phyloP scores from a whole-genome alignment of 2,113 vertebrate genomes.

The Agapornis roseicollis region DNA sequence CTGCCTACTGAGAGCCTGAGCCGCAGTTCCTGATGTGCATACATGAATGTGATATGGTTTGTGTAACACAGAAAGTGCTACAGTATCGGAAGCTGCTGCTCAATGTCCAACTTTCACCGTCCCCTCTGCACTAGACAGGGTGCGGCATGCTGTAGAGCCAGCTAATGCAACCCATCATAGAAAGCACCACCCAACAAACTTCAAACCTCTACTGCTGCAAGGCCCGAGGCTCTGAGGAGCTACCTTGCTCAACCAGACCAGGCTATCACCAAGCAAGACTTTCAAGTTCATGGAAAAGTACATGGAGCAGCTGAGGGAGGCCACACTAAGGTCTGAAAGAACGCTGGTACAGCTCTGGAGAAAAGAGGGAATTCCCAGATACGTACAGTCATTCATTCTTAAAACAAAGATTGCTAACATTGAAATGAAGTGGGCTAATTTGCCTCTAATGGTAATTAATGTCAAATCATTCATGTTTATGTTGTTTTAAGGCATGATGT shows the following conservation, averaged over 20 bases:
- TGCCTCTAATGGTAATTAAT: background rate
- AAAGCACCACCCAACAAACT: background rate
- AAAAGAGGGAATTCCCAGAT: background rate
- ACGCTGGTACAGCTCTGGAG: background rate
- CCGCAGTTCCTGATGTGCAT: background rate
- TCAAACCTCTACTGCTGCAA: background rate
- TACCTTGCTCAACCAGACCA: background rate
- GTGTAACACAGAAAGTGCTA: background rate
- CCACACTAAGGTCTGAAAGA: fast-evolving
- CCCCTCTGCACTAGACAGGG: background rate
- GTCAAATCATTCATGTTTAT: background rate
- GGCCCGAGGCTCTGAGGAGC: background rate
- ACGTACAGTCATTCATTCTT: background rate
- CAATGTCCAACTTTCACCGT: background rate
- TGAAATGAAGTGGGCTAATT: background rate
- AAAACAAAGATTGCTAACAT: background rate
- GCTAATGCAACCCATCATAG: background rate
- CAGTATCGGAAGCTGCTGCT: background rate
- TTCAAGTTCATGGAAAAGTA: slow-evolving; percentile 22
- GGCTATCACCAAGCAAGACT: background rate
- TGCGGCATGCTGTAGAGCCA: fast-evolving
- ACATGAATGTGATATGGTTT: fast-evolving
- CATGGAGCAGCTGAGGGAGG: background rate
- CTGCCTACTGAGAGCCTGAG: background rate
- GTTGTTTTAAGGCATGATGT: background rate